A percentile compares a stretch with the other conserved stretches of the same genome.
These are phyloP conservation scores for Dicaeum eximium DNA, from an alignment of 2,113 vertebrate species.

Conservation along the genomic window DNA sequence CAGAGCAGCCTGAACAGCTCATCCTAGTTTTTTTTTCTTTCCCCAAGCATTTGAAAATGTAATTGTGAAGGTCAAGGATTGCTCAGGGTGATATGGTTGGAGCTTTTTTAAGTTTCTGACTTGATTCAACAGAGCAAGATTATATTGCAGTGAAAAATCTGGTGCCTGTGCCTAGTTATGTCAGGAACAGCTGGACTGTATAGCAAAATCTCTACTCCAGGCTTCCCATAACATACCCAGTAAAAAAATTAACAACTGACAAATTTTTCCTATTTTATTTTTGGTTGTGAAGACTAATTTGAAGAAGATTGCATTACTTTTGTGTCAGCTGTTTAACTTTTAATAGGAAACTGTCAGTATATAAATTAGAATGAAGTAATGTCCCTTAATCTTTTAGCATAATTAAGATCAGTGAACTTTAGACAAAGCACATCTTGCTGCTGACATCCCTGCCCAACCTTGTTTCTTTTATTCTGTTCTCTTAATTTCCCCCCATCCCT, in stretches of 20 bases:
- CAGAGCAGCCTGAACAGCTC: constrained; percentile 21
- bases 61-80: background rate
- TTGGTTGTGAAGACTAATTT: background rate
- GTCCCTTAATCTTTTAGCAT: background rate
- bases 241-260: background rate
- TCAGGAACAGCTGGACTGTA: background rate
- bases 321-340: background rate
- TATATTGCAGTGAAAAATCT: background rate
- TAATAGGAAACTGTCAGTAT: background rate
- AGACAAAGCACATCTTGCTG: background rate
- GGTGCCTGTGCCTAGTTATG: background rate
- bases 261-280: background rate
- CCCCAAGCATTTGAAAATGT: background rate
- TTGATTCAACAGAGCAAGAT: background rate
- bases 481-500: fast-evolving
- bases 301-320: background rate
- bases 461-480: background rate
- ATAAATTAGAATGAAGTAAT: background rate
- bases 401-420: constrained; percentile 12
- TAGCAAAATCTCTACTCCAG: background rate
- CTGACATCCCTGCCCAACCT: background rate
- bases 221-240: background rate
- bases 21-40: background rate
- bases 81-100: background rate
- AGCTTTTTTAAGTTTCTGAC: background rate